These are phyloP conservation scores for Acrocyrtus sp. DNA, from an alignment of 2,888 invertebrate genomes.

Conservation along the genomic window DNA sequence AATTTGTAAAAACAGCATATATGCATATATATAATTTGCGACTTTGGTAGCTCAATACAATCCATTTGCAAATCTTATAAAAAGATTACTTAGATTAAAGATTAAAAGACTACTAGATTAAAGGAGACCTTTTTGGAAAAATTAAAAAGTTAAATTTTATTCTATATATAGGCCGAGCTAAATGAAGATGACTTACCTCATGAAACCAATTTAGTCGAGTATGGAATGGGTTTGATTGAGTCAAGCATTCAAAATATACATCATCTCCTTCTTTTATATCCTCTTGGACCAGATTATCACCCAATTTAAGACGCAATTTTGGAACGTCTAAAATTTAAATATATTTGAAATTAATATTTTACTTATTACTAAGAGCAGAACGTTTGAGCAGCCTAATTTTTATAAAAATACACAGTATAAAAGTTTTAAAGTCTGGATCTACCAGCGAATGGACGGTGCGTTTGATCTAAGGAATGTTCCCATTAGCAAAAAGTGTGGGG, in stretches of 20 bases:
- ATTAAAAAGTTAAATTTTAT: no score
- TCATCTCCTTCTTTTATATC: conserved; percentile 91
- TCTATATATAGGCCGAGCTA: no score
- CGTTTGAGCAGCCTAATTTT: background rate
- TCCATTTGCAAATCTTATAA: background rate
- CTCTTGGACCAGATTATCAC: conserved; percentile 83
- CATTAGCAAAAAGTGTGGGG: background rate
- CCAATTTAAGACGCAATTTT: conserved; percentile 83
- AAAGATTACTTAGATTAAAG: background rate
- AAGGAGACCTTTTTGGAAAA: conserved; percentile 4
- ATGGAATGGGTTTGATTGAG: conserved; percentile 84
- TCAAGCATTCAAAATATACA: conserved; percentile 88
- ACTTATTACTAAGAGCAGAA: background rate
- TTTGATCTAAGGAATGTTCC: background rate
- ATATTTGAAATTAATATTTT: background rate
- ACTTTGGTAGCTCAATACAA: no score
- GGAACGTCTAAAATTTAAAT: conserved; percentile 76
- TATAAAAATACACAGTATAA: background rate
- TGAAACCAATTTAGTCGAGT: conserved; percentile 89
- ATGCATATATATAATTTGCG: no score
- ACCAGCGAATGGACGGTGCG: no score
- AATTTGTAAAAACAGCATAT: no score
- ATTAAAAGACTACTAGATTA: background rate
- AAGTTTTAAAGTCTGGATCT: background rate
- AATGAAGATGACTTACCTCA: conserved; percentile 80